A percentile compares a stretch with the other conserved stretches of the same genome.
These are phyloP conservation scores for Pseudochaenichthys georgianus DNA, from an alignment of 2,797 vertebrate species.

Conservation along the genomic window DNA sequence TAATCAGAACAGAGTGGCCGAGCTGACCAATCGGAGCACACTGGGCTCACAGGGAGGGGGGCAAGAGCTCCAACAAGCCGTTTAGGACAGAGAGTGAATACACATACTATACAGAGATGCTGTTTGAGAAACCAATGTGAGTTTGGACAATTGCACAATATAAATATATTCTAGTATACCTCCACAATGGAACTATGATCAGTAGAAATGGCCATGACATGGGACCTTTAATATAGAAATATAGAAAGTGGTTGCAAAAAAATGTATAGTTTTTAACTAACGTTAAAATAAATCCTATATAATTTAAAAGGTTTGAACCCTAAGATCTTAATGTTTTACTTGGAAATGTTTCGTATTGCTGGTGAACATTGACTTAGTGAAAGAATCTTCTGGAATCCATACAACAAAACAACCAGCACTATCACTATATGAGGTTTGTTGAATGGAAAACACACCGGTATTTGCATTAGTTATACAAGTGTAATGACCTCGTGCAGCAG, in stretches of 20 bases:
- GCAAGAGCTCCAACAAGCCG: too few relatives aligned
- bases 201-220: too few relatives aligned
- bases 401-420: constrained; percentile 5
- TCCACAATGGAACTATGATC: too few relatives aligned
- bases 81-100: too few relatives aligned
- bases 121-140: too few relatives aligned
- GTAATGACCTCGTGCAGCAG: constrained; percentile 17
- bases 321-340: not conserved
- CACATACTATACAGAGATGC: too few relatives aligned
- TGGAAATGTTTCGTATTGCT: not conserved
- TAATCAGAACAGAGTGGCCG: too few relatives aligned
- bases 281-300: not conserved
- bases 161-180: too few relatives aligned
- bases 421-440: constrained; percentile 1
- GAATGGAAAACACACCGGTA: constrained; percentile 15
- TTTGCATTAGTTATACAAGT: constrained; percentile 29
- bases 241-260: not conserved
- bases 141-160: too few relatives aligned
- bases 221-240: not conserved
- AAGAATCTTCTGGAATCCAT: constrained; percentile 3
- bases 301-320: not conserved
- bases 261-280: too few relatives aligned
- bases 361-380: not conserved
- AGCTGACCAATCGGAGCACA: too few relatives aligned
- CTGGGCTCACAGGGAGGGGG: too few relatives aligned